Base-by-base conservation (phyloP, 2,888 invertebrate genomes). In the Drosophila percnosoma region DNA sequence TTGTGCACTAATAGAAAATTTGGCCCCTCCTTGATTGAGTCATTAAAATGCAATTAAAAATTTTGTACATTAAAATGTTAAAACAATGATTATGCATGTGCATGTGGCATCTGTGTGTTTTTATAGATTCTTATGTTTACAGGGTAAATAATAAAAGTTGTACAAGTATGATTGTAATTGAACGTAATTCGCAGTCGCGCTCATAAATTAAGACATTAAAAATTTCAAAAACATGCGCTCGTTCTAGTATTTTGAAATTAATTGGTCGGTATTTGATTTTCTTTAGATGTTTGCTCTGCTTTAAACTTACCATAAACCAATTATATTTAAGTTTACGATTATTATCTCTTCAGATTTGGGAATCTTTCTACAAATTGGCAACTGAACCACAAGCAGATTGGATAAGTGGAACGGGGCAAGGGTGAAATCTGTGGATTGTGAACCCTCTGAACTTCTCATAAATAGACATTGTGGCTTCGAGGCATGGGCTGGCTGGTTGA, bases 151-250 rank as follows among this genome's bases (percentile, higher is more conserved):
- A 11, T 38, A 10, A 36, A 52, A 63, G 36, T 65, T 71, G 70
- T 71, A 78, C 77, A 75, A 63, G 65, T 58, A 48, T 45, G 70
- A 68, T 78, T 73, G 62, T 78, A 79, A 79, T 63, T 78, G 79
- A 78, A 78, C 57, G 68, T 58, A 53, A 70, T 64, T 66, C 59
- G 64, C 68, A 64, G 51, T 65, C 73, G 68, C 29, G 62, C 79
- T 68, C 84, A 87, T 84, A 83, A 84, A 84, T 87, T 85, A 55
- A 33, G 61, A 60, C 70, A 72, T 85, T 83, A 68, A 74, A 73
- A 78, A 54, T 74, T 38, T 38, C 24, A 63, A 72, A 75, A 75
- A 75, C 78, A 80, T 60, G 66, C 68, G 71, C 61, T 73, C 59
- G 65, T 63, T 62, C 49, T 36, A 64, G 68, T 65, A 66, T 73